Percentiles rank a stretch among this genome's conserved stretches.
Conservation (phyloP, 1,140 invertebrate genomes). For the Physella acuta region DNA sequence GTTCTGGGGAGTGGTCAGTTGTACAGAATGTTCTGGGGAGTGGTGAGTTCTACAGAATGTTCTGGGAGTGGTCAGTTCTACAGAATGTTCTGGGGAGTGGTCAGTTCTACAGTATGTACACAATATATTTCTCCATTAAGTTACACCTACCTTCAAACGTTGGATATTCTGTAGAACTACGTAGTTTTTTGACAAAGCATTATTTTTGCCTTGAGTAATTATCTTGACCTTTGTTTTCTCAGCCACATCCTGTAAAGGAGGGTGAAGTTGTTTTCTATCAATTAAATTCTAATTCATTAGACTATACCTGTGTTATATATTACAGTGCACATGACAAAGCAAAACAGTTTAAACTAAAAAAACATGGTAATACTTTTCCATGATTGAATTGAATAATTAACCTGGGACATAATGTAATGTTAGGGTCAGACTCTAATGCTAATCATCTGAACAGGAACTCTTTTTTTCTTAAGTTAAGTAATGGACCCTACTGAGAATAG, state of each 20-base stretch:
- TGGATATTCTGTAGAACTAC: slow-evolving; percentile 17
- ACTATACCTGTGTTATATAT: no score
- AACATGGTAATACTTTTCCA: background rate
- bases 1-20: no score
- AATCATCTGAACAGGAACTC: no score
- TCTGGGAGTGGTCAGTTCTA: no score
- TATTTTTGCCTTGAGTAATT: background rate
- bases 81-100: no score
- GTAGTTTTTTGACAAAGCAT: slow-evolving; percentile 9
- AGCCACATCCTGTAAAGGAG: slow-evolving; percentile 16
- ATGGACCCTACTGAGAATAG: no score
- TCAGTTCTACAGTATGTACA: no score
- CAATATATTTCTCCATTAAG: no score
- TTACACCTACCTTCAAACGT: slow-evolving; percentile 19
- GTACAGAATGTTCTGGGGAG: no score
- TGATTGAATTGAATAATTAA: slow-evolving; percentile 1
- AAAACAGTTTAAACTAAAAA: background rate
- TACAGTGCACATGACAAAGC: background rate
- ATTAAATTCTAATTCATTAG: background rate
- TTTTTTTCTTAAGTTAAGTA: no score
- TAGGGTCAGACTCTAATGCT: background rate
- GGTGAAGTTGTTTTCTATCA: background rate
- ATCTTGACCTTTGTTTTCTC: slow-evolving; percentile 1
- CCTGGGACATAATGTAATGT: background rate
- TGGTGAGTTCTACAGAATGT: no score